Evolutionary conservation across 2,888 invertebrate species (phyloP), one percentile per base, ranked within the genome.

Genomic region (Altica lythri): DNA sequence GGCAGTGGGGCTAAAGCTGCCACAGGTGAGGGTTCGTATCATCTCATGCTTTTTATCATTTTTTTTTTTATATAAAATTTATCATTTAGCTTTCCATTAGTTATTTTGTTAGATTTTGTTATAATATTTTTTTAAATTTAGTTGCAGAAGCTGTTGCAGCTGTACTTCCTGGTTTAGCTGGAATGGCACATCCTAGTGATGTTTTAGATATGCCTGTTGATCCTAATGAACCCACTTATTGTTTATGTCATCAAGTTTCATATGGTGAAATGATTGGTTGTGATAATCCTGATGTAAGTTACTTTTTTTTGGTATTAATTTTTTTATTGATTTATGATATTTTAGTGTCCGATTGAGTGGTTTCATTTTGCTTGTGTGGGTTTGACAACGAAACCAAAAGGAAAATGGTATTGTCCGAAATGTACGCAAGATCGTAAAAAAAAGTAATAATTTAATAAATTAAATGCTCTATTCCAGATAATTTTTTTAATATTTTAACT

Each of bases 181-280:
- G 83, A 43, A 83, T 83, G 72, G 83, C 90, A 1, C 92, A 92
- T 78, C 90, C 93, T 0, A 92, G 95, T 61, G 97, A 92, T 73
- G 92, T 92, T 8, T 78, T 92, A 27, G 92, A 92, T 65, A 92
- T 92, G 92, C 92, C 92, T 0, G 92, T 92, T 0, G 92, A 99
- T 81, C 98, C 98, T 0, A 98, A 98, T 72, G 98, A 99, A 74
- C 98, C 98, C 0, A 97, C 96, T 0, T 99, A 99, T 75, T 99
- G 97, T 75, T 80, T 96, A 29, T 99, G 98, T 72, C 95, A 97
- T 77, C 97, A 98, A 83, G 91, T 92, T 43, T 95, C 95, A 2
- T 95, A 94, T 68, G 95, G 95, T 50, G 93, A 95, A 80, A 96
- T 96, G 95, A 94, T 96, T 72, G 93, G 92, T 60, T 96, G 95